phyloP scores from a whole-genome alignment of 2,797 vertebrate genomes.

The Arnoldichthys spilopterus region DNA sequence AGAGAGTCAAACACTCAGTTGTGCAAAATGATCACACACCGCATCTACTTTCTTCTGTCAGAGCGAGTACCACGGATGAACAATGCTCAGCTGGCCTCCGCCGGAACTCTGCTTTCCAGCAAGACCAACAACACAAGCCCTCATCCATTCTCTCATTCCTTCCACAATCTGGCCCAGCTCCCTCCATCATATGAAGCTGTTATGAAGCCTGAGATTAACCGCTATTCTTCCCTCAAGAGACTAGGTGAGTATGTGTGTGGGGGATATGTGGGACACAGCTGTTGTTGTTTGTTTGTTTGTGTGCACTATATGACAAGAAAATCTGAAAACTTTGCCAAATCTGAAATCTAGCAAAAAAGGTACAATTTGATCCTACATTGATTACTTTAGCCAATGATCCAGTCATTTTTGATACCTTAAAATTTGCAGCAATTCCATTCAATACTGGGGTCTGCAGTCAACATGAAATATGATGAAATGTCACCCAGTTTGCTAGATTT shows the following conservation, averaged over 20 bases:
- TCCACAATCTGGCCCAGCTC: slow-evolving; percentile 90
- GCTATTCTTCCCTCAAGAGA: slow-evolving; percentile 89
- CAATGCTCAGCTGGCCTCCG: slow-evolving; percentile 77
- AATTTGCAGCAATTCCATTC: too few relatives aligned
- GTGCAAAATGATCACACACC: neutral
- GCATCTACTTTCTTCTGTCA: slow-evolving; percentile 47
- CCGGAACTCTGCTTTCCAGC: slow-evolving; percentile 72
- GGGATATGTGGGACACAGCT: neutral
- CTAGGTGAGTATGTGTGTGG: slow-evolving; percentile 77
- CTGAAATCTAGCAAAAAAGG: too few relatives aligned
- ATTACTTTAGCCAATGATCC: too few relatives aligned
- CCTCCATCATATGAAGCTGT: slow-evolving; percentile 86
- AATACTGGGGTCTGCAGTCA: too few relatives aligned
- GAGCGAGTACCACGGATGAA: slow-evolving; percentile 79
- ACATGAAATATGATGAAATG: too few relatives aligned
- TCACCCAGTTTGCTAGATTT: too few relatives aligned
- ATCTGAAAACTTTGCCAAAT: too few relatives aligned
- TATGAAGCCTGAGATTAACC: slow-evolving; percentile 84
- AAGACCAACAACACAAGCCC: slow-evolving; percentile 72
- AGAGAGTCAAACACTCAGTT: neutral
- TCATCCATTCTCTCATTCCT: slow-evolving; percentile 84
- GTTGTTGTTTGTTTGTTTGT: neutral
- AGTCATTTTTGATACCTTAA: too few relatives aligned
- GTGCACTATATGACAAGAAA: neutral
- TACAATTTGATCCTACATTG: too few relatives aligned